These are phyloP conservation scores for Leptinotarsa tumamoca DNA, from an alignment of 2,888 invertebrate species.

Conservation along the genomic window DNA sequence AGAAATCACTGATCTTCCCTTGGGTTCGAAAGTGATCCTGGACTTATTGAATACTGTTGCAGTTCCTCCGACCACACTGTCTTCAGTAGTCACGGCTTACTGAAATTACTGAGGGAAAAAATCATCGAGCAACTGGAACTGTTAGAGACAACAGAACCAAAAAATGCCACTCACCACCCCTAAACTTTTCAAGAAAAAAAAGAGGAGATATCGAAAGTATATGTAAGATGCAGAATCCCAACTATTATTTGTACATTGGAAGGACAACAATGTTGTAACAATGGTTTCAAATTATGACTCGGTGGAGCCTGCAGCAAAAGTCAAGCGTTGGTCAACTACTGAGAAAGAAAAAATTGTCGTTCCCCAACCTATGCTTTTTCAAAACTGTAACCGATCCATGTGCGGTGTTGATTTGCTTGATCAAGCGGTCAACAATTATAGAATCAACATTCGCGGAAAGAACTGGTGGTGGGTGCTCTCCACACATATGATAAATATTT, in stretches of 20 bases:
- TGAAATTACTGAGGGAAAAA: slow-evolving; percentile 9
- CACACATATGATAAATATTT: slow-evolving; percentile 30
- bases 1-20: slow-evolving; percentile 25
- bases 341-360: slow-evolving; percentile 24
- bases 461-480: slow-evolving; percentile 37
- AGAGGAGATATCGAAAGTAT: slow-evolving; percentile 3
- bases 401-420: slow-evolving; percentile 4
- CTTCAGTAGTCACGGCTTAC: slow-evolving; percentile 25
- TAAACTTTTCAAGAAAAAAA: neutral
- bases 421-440: slow-evolving; percentile 7
- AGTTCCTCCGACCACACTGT: slow-evolving; percentile 21
- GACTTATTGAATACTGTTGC: slow-evolving; percentile 35
- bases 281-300: slow-evolving; percentile 26
- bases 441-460: slow-evolving; percentile 17
- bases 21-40: slow-evolving; percentile 46
- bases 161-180: slow-evolving; percentile 8
- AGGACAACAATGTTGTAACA: slow-evolving; percentile 25
- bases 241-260: no score
- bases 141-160: slow-evolving; percentile 26
- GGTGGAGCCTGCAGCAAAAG: slow-evolving; percentile 2
- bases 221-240: slow-evolving; percentile 17
- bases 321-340: slow-evolving; percentile 10
- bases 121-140: slow-evolving; percentile 21
- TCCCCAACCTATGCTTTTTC: slow-evolving; percentile 2
- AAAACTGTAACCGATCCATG: slow-evolving; percentile 9